Percentiles rank a stretch among this genome's conserved stretches.
phyloP scores from a whole-genome alignment of 2,888 invertebrate genomes.

The Reticulitermes lucifugus region DNA sequence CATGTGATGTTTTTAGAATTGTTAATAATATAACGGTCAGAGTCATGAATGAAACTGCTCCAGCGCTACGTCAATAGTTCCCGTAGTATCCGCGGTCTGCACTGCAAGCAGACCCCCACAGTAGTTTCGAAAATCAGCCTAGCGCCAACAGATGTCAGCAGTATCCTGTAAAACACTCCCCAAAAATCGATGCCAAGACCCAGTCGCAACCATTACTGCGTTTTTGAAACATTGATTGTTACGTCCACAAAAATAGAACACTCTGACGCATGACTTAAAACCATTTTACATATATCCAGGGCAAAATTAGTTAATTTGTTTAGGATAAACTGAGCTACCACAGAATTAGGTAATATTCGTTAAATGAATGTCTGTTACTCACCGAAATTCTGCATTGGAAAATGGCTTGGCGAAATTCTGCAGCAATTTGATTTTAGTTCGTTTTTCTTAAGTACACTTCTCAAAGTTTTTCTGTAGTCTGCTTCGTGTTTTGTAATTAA shows the following conservation, averaged over 20 bases:
- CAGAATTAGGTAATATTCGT: too few species aligned
- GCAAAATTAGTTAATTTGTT: too few species aligned
- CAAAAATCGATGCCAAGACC: conserved; percentile 29
- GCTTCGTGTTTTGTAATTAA: too few species aligned
- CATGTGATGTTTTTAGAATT: not conserved
- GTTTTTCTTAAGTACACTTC: too few species aligned
- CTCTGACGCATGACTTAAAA: too few species aligned
- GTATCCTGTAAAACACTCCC: not conserved
- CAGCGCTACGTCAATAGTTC: conserved; percentile 28
- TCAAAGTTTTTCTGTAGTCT: too few species aligned
- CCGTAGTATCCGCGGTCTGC: conserved; percentile 29
- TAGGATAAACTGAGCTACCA: too few species aligned
- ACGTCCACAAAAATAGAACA: not conserved
- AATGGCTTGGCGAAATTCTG: too few species aligned
- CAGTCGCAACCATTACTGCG: conserved; percentile 21
- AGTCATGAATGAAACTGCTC: conserved; percentile 41
- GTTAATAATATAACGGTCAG: not conserved
- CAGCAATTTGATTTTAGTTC: too few species aligned
- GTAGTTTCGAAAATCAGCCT: not conserved
- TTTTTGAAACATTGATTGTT: conserved; percentile 33
- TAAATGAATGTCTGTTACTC: too few species aligned
- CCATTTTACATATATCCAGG: not conserved
- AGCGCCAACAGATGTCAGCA: conserved; percentile 23
- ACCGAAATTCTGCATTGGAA: too few species aligned
- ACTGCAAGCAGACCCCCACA: not conserved